Percentiles rank a stretch among this genome's conserved stretches.
Evolutionary conservation across 2,113 vertebrate genomes (phyloP).

Genomic region (Regulus satrapa): DNA sequence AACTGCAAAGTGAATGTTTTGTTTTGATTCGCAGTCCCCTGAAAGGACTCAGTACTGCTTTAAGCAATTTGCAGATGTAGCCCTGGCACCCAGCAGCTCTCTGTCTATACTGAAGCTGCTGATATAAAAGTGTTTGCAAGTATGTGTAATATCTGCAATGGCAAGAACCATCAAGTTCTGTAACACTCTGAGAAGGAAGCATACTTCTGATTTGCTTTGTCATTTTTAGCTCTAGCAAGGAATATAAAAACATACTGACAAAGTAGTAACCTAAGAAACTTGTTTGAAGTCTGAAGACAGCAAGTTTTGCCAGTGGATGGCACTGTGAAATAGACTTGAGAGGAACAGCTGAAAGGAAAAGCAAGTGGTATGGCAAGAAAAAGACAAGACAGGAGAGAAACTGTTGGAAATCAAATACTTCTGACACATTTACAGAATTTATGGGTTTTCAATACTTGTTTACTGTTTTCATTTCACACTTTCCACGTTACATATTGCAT

Average conservation of each 20-base stretch:
- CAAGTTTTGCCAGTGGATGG: slow-evolving; percentile 4
- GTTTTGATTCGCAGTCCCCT: neutral
- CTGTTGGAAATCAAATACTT: neutral
- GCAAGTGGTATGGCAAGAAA: neutral
- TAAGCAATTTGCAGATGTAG: neutral
- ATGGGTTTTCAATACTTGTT: neutral
- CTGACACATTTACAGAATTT: neutral
- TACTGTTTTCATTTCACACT: slow-evolving; percentile 36
- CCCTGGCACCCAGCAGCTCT: neutral
- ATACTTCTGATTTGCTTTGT: neutral
- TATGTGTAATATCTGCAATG: neutral
- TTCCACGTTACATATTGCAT: slow-evolving; percentile 23
- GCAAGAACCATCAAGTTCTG: neutral
- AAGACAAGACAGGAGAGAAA: neutral
- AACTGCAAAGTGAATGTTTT: neutral
- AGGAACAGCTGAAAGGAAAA: neutral
- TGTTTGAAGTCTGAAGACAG: neutral
- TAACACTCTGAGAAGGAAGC: neutral
- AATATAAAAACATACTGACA: neutral
- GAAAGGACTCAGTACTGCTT: neutral
- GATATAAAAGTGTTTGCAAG: neutral
- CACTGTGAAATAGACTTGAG: neutral
- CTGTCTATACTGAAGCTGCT: neutral
- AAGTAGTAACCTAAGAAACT: neutral
- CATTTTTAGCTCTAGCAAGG: neutral